These are phyloP conservation scores for Eristalis pertinax DNA, from an alignment of 2,888 invertebrate genomes.

Conservation along the genomic window DNA sequence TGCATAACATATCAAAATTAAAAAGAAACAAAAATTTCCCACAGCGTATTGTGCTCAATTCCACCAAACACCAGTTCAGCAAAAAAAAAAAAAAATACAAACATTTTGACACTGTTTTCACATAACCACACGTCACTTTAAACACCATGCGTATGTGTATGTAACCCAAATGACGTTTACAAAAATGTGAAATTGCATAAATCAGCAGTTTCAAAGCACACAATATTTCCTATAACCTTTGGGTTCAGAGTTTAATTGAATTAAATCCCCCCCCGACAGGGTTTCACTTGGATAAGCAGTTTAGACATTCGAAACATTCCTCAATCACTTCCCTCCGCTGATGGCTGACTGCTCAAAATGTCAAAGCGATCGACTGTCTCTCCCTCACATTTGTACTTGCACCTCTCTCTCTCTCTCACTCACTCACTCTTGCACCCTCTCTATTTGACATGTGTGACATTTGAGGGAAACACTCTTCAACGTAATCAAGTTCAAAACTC, in stretches of 20 bases:
- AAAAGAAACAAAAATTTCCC: not conserved
- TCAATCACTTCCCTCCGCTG: not conserved
- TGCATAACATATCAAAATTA: not conserved
- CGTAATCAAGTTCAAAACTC: not conserved
- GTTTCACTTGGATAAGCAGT: constrained; percentile 10
- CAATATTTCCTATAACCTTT: constrained; percentile 17
- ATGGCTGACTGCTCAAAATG: not conserved
- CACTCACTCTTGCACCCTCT: not conserved
- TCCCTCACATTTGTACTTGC: not conserved
- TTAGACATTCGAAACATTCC: constrained; percentile 2
- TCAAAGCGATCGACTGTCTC: not conserved
- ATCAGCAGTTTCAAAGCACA: constrained; percentile 7
- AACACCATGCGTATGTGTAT: not conserved
- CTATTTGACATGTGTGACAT: not conserved
- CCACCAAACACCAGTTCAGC: not conserved
- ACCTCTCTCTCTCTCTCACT: not conserved
- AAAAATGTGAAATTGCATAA: constrained; percentile 3
- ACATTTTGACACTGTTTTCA: not conserved
- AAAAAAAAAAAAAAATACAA: not conserved
- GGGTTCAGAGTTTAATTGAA: constrained; percentile 18
- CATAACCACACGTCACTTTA: not conserved
- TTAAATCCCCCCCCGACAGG: constrained; percentile 4
- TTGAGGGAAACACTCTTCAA: not conserved
- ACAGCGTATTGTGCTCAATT: not conserved
- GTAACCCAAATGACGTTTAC: not conserved